phyloP scores from a whole-genome alignment of 2,113 vertebrate species.

The Silurus glanis region DNA sequence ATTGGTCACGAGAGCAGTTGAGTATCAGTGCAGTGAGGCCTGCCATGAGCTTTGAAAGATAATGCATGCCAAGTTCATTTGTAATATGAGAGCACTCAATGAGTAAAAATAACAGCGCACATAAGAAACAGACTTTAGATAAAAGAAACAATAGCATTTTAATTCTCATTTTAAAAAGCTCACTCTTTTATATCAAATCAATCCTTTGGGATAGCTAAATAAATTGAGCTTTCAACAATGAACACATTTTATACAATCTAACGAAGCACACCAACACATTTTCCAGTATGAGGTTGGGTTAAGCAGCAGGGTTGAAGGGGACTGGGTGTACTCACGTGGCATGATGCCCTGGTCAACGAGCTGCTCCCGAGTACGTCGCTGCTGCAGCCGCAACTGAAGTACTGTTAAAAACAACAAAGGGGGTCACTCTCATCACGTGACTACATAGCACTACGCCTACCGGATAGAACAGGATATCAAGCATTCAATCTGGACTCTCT shows the following conservation, averaged over 20 bases:
- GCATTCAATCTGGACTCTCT: slow-evolving; percentile 4
- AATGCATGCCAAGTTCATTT: neutral
- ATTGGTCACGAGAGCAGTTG: neutral
- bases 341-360: slow-evolving; percentile 99
- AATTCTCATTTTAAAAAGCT: neutral
- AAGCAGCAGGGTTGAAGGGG: neutral
- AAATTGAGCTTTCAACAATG: neutral
- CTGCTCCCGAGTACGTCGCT: slow-evolving; percentile 92
- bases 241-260: neutral
- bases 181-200: neutral
- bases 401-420: slow-evolving; percentile 69
- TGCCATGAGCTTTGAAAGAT: slow-evolving; percentile 1
- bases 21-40: slow-evolving; percentile 7
- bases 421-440: slow-evolving; percentile 23
- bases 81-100: neutral
- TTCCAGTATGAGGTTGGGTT: neutral
- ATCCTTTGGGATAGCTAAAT: neutral
- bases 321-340: slow-evolving; percentile 85
- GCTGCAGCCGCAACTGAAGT: slow-evolving; percentile 93
- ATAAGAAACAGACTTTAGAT: neutral
- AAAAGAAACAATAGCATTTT: neutral
- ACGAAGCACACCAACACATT: neutral
- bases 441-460: neutral
- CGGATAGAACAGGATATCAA: neutral
- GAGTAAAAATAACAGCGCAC: neutral